A percentile compares a stretch with the other conserved stretches of the same genome.
Evolutionary conservation across 2,113 vertebrate genomes (phyloP).

Genomic region (Xiphophorus hellerii): DNA sequence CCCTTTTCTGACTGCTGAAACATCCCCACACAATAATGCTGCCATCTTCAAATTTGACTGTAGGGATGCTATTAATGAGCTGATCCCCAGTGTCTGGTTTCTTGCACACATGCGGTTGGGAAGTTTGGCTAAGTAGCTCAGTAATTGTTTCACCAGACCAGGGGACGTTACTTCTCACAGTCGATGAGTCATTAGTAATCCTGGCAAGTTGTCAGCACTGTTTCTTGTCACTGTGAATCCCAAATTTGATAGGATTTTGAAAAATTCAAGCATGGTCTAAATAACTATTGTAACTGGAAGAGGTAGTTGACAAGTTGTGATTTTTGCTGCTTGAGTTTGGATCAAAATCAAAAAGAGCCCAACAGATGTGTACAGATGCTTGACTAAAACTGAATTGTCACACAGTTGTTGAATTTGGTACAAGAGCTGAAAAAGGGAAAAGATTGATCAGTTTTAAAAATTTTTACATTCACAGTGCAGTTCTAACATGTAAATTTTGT

Average conservation of each 20-base stretch:
- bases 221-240: not conserved
- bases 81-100: conserved; percentile 9
- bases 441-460: not conserved
- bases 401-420: not conserved
- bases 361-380: not conserved
- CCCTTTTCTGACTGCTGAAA: not conserved
- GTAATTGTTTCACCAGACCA: not conserved
- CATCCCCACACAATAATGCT: not conserved
- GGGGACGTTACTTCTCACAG: not conserved
- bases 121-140: not conserved
- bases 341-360: not conserved
- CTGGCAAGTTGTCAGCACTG: not conserved
- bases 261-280: not conserved
- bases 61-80: not conserved
- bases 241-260: not conserved
- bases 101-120: not conserved
- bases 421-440: not conserved
- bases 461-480: not conserved
- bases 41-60: conserved; percentile 5
- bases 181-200: not conserved
- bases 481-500: no score
- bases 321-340: not conserved
- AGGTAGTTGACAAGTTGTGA: not conserved
- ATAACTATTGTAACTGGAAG: not conserved
- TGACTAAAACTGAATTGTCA: not conserved